Base-by-base conservation (phyloP, 2,888 invertebrate species). In the Orthonevra nobilis region DNA sequence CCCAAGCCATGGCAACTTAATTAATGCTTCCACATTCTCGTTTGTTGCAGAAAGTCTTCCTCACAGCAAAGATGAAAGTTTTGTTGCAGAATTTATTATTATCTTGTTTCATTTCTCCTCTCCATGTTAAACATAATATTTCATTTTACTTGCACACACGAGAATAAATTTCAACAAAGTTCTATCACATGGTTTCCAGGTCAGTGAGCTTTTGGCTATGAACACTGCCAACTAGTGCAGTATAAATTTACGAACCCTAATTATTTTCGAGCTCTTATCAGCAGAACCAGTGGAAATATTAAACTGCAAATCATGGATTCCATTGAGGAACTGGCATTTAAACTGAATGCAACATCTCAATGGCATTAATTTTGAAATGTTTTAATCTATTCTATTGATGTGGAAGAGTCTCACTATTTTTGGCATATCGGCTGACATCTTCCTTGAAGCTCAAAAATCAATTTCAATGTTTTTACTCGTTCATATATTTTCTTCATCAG, bases 121-220 rank as follows among this genome's bases (percentile, higher is more conserved):
- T 30, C 15, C 10, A 42, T 63, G 63, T 26, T 36, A 23, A 28
- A 34, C 77, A 46, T 54, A 46, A 72, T 64, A 72, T 52, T 48
- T 79, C 64, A 64, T 58, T 30, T 17, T 38, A 19, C 52, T 66
- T 60, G 44, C 58, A 60, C 52, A 68, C 64, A 72, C 50, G 60
- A 19, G 54, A 52, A 72, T 64, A 58, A 23, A 77, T 72, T 77
- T 60, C 26, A 15, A 54, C 40, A 79, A 66, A 66, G 60, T 79
- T 72, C 72, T 79, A 79, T 79, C 77, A 60, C 72, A 79, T 61
- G 42, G 60, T 72, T 79, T 79, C 77, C 72, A 79, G 77, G 77
- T 79, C 77, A 79, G 77, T 34, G 14, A 61, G 77, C 77, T 61
- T 79, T 79, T 73, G 66, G 48, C 79, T 34, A 46, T 42, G 42